phyloP scores from a whole-genome alignment of 2,113 vertebrate genomes.

The Melospiza melodia region DNA sequence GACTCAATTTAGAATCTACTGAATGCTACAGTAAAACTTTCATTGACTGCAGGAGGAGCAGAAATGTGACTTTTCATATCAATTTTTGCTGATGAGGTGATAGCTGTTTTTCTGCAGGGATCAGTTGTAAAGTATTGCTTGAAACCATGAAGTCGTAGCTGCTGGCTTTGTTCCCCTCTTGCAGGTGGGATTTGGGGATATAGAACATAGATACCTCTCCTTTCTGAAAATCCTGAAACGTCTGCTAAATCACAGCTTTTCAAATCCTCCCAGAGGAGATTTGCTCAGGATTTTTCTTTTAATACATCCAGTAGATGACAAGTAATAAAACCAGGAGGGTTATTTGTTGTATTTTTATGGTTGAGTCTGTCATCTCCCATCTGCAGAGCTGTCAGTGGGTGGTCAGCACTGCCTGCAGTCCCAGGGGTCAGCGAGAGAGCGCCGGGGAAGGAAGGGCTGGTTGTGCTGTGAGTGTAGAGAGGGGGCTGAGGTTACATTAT shows the following conservation, averaged over 20 bases:
- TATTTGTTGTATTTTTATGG: conserved; percentile 39
- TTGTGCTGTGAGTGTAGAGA: neutral
- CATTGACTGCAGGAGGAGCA: neutral
- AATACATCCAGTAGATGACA: neutral
- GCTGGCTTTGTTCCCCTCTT: conserved; percentile 4
- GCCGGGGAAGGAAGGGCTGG: neutral
- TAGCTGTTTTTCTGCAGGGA: neutral
- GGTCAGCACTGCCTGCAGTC: neutral
- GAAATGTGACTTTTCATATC: neutral
- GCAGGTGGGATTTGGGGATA: neutral
- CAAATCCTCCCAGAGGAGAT: conserved; percentile 30
- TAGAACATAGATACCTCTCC: neutral
- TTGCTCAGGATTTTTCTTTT: neutral
- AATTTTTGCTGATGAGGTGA: neutral
- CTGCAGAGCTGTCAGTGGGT: neutral
- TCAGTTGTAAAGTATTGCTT: neutral
- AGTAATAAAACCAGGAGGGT: conserved; percentile 18
- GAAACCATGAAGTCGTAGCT: neutral
- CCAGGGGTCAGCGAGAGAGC: neutral
- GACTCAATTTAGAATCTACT: neutral
- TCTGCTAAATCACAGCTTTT: conserved; percentile 32
- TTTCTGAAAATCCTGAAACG: neutral
- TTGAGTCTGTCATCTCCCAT: neutral
- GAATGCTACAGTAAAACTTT: neutral
- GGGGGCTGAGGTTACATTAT: neutral